A percentile compares a stretch with the other conserved stretches of the same genome.
These are phyloP conservation scores for Psittacula derbiana DNA, from an alignment of 2,797 vertebrate species.

Conservation along the genomic window DNA sequence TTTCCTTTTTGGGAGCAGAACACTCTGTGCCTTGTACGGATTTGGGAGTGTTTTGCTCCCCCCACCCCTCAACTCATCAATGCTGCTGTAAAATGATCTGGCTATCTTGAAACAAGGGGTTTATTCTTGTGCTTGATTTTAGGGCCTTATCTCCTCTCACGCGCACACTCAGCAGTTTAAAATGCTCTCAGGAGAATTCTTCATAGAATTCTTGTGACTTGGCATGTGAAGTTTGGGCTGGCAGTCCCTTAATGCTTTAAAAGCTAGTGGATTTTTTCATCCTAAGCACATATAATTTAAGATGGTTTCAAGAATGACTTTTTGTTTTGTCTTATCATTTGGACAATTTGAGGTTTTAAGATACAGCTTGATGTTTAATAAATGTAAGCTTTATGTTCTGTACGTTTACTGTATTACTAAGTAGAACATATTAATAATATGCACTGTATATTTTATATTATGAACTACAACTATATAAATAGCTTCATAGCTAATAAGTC, in stretches of 20 bases:
- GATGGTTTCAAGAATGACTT: neutral
- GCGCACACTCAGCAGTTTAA: neutral
- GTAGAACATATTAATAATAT: neutral
- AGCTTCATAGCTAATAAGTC: neutral
- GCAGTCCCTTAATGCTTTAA: neutral
- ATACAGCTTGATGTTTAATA: neutral
- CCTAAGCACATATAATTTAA: neutral
- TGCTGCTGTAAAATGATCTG: neutral
- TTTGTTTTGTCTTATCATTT: neutral
- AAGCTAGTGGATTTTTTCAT: neutral
- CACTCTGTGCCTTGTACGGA: neutral
- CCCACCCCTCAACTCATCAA: neutral
- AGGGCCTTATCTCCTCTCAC: constrained; percentile 18
- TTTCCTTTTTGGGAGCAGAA: constrained; percentile 54
- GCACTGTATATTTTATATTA: neutral
- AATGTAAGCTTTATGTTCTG: neutral
- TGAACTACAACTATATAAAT: neutral
- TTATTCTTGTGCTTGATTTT: neutral
- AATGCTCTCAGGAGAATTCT: neutral
- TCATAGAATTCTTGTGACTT: neutral
- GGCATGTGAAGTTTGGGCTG: neutral
- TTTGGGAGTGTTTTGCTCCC: neutral
- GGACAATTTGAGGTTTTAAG: neutral
- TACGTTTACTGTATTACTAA: neutral
- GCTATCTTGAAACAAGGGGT: neutral